phyloP scores from a whole-genome alignment of 1,140 invertebrate genomes.

The Drosophila kepulauana region DNA sequence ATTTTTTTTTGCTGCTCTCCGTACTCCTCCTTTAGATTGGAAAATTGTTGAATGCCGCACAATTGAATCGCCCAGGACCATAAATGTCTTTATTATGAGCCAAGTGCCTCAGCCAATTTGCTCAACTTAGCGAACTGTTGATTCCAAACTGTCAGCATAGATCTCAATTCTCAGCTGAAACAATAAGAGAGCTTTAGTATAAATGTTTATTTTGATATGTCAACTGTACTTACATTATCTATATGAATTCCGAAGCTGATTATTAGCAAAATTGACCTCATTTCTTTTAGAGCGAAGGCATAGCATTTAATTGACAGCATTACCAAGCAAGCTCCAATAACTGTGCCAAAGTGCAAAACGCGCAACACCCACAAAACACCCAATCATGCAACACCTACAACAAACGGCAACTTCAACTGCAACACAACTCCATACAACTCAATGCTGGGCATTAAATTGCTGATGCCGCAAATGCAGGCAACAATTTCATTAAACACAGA shows the following conservation, averaged over 20 bases:
- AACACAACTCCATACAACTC: conserved; percentile 21
- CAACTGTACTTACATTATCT: neutral
- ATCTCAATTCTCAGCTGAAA: conserved; percentile 6
- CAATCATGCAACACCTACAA: conserved; percentile 36
- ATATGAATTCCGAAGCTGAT: neutral
- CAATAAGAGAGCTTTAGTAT: neutral
- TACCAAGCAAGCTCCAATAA: conserved; percentile 36
- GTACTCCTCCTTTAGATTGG: conserved; percentile 31
- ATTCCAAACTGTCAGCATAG: conserved; percentile 5
- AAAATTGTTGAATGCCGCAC: conserved; percentile 67
- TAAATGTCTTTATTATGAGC: conserved; percentile 78
- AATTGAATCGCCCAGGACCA: conserved; percentile 65
- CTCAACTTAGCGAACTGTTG: conserved; percentile 15
- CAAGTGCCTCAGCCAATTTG: conserved; percentile 67
- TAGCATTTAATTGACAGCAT: conserved; percentile 21
- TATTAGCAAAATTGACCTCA: neutral
- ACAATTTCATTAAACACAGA: conserved; percentile 80
- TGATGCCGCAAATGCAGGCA: conserved; percentile 66
- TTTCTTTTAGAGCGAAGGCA: neutral
- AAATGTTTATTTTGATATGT: too few relatives aligned
- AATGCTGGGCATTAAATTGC: conserved; percentile 69
- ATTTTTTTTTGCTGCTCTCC: conserved; percentile 44
- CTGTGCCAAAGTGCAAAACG: conserved; percentile 65
- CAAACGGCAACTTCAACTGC: conserved; percentile 12
- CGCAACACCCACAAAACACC: conserved; percentile 43